Evolutionary conservation across 2,888 invertebrate genomes (phyloP), one percentile per base, ranked within the genome.

Genomic region (Drosophila affinis): DNA sequence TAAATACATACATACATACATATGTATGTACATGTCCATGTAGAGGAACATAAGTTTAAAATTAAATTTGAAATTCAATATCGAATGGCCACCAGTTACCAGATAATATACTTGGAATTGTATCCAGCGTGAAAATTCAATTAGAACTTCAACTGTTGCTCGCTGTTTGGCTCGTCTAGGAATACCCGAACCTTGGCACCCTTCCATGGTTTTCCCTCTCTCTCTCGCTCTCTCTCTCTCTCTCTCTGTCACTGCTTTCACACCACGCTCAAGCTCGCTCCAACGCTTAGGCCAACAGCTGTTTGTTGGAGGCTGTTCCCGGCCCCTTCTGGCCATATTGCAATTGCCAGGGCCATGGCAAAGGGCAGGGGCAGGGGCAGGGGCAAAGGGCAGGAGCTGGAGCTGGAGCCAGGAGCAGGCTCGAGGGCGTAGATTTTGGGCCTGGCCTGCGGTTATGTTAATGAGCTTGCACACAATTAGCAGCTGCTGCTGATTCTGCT

Each of bases 381-480:
- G 27, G 27, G 18, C 2, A 4, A 39, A 39, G 14, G n/a, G 39
- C 34, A 46, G 53, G 17, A 48, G 24, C 24, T 5, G 24, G 24
- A 24, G 54, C 46, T 5, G 24, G 24, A 24, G 54, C 34, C 12
- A 34, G 34, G 12, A 14, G 7, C 39, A n/a, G 4, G 29, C 64
- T 17, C 45, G 55, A 52, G 57, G 46, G 71, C 61, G 62, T 51
- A 44, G 73, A 72, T 72, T 72, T 58, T 51, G 81, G 81, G 87
- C 75, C 78, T 67, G 78, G 87, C 87, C 85, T 88, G 88, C 84
- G 85, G 85, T 88, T 85, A 88, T 85, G 85, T 88, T 85, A 85
- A 85, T 85, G 88, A 85, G 85, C 85, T 85, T 79, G 88, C 87
- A 88, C 85, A 85, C 85, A 85, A 85, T 85, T 85, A 85, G 85